These are phyloP conservation scores for Tetrao urogallus DNA, from an alignment of 2,113 vertebrate species.

Conservation along the genomic window DNA sequence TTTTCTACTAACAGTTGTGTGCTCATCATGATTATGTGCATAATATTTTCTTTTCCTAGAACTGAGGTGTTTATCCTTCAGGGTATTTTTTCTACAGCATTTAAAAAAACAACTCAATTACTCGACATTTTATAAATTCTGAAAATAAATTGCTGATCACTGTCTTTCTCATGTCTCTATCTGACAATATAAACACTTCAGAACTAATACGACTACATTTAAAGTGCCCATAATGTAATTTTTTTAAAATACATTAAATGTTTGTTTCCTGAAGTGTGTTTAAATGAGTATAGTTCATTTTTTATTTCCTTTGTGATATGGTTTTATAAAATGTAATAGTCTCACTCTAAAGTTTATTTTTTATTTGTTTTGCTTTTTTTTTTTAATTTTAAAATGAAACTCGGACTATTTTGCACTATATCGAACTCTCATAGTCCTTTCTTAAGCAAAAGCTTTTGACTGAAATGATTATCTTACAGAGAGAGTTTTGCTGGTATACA, in stretches of 20 bases:
- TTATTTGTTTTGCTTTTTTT: background rate
- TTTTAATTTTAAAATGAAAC: background rate
- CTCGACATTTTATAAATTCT: background rate
- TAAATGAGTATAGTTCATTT: rapidly evolving
- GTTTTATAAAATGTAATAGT: background rate
- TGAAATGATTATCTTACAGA: background rate
- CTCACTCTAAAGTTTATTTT: background rate
- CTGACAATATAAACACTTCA: background rate
- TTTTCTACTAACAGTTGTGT: constrained; percentile 18
- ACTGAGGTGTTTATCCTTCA: constrained; percentile 11
- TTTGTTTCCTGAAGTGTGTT: background rate
- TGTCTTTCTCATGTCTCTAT: background rate
- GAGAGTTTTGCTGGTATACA: background rate
- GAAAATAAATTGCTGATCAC: background rate
- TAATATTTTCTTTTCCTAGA: background rate
- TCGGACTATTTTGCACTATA: background rate
- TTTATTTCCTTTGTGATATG: background rate
- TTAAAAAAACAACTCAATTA: background rate
- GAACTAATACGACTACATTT: background rate
- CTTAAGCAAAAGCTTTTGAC: background rate
- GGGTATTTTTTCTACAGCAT: background rate
- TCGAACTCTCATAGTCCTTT: background rate
- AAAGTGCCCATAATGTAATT: background rate
- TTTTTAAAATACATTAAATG: background rate
- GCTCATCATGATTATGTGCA: background rate